These are phyloP conservation scores for Archips xylosteana DNA, from an alignment of 2,888 invertebrate genomes.

Conservation along the genomic window DNA sequence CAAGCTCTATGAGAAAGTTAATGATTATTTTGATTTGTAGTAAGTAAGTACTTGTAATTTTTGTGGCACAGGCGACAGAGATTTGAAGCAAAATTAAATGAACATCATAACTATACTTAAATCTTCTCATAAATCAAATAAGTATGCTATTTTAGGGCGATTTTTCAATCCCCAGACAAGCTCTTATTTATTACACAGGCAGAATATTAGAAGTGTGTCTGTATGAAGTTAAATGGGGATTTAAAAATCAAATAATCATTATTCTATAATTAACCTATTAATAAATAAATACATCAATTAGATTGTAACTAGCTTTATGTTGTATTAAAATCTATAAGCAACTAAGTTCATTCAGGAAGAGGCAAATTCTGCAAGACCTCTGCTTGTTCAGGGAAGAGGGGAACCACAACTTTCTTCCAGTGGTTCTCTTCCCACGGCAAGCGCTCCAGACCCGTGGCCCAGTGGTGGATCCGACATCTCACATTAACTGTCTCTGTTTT, in stretches of 20 bases:
- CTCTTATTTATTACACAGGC: too few species aligned
- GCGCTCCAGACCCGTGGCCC: slow-evolving; percentile 88
- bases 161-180: too few species aligned
- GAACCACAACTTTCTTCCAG: slow-evolving; percentile 84
- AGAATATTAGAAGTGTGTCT: too few species aligned
- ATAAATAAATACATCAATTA: background rate
- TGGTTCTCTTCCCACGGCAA: slow-evolving; percentile 79
- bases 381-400: slow-evolving; percentile 85
- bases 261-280: background rate
- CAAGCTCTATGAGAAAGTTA: too few species aligned
- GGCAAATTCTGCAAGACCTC: slow-evolving; percentile 69
- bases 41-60: too few species aligned
- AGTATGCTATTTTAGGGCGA: too few species aligned
- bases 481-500: slow-evolving; percentile 90
- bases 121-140: too few species aligned
- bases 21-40: too few species aligned
- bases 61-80: too few species aligned
- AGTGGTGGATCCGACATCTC: slow-evolving; percentile 92
- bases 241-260: background rate
- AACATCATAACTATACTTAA: too few species aligned
- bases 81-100: too few species aligned
- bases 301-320: slow-evolving; percentile 22
- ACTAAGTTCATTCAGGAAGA: slow-evolving; percentile 51
- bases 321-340: slow-evolving; percentile 21
- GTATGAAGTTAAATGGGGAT: too few species aligned